Conservation (phyloP, 2,888 invertebrate species). For the Noctua janthe region DNA sequence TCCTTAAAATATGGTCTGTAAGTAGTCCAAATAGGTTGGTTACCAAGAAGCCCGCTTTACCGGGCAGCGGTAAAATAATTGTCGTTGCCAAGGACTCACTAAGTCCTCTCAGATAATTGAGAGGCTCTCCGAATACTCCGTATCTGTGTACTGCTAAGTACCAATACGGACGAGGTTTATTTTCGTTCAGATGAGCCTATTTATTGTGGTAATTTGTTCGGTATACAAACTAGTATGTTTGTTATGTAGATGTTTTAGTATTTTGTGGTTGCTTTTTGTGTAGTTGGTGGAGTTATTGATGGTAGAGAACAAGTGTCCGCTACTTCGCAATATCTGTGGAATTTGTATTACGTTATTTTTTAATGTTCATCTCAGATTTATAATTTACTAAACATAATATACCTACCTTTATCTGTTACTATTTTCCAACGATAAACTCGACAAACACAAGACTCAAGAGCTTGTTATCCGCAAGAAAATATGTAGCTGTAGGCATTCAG, state of each 20-base stretch:
- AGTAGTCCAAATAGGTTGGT: conserved; percentile 54
- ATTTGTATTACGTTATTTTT: neutral
- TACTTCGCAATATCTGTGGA: neutral
- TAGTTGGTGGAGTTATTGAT: neutral
- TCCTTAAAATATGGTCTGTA: conserved; percentile 56
- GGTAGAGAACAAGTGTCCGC: neutral
- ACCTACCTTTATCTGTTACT: conserved; percentile 45
- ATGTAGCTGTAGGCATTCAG: conserved; percentile 85
- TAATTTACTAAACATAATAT: conserved; percentile 8
- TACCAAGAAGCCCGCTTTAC: conserved; percentile 59
- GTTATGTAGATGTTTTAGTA: conserved; percentile 20
- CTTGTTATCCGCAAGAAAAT: conserved; percentile 74
- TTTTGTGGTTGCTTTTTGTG: conserved; percentile 23
- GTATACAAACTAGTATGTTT: conserved; percentile 27
- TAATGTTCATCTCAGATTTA: neutral
- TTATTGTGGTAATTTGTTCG: conserved; percentile 45
- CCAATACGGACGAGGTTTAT: conserved; percentile 54
- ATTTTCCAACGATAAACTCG: conserved; percentile 59
- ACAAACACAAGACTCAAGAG: conserved; percentile 65
- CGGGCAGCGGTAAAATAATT: conserved; percentile 60
- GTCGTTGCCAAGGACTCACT: conserved; percentile 58
- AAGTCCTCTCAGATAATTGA: conserved; percentile 63
- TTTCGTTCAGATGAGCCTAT: conserved; percentile 49
- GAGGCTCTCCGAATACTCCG: conserved; percentile 36
- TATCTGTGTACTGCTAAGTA: conserved; percentile 52